These are phyloP conservation scores for Odontothrips loti DNA, from an alignment of 2,888 invertebrate genomes.

Conservation along the genomic window DNA sequence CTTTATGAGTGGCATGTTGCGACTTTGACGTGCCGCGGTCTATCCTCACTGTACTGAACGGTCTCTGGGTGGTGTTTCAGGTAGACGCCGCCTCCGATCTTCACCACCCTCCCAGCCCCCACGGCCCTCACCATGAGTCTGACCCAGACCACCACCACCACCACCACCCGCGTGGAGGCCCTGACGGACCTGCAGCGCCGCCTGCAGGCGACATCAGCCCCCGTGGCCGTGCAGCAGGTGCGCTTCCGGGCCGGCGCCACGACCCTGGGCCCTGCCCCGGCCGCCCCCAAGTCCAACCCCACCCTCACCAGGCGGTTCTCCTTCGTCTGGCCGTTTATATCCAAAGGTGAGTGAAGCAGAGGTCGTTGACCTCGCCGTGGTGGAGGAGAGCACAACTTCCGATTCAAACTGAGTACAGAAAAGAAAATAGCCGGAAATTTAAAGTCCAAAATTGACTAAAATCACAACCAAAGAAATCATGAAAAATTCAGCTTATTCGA, in stretches of 20 bases:
- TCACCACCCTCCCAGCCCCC: not conserved
- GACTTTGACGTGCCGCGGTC: too few relatives aligned
- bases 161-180: not conserved
- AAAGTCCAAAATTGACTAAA: too few relatives aligned
- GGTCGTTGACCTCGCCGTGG: not conserved
- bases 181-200: not conserved
- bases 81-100: not conserved
- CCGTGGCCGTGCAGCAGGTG: slow-evolving; percentile 6
- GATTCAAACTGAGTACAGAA: too few relatives aligned
- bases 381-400: not conserved
- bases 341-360: not conserved
- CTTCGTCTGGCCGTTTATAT: slow-evolving; percentile 22
- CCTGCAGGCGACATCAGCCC: not conserved
- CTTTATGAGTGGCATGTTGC: too few relatives aligned
- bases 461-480: too few relatives aligned
- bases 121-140: not conserved
- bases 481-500: too few relatives aligned
- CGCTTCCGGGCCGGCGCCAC: not conserved
- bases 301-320: slow-evolving; percentile 7
- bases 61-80: not conserved
- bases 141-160: not conserved
- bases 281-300: not conserved
- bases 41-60: too few relatives aligned
- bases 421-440: too few relatives aligned
- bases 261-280: not conserved